Evolutionary conservation across 2,113 vertebrate species (phyloP).

Genomic region (Terrapene triunguis): DNA sequence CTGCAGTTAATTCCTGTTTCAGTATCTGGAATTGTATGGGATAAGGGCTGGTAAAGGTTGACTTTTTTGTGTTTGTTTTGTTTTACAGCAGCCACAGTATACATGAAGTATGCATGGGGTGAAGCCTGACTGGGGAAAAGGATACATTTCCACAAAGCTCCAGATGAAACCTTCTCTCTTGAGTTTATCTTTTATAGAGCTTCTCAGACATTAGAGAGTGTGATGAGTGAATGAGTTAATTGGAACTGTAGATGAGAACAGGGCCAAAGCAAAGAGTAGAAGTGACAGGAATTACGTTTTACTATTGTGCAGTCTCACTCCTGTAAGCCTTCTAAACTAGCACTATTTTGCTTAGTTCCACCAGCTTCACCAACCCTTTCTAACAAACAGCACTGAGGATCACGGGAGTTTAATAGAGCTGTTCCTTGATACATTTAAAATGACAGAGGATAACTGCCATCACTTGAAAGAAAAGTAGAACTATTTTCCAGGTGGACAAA

Average conservation of each 20-base stretch:
- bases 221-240: neutral
- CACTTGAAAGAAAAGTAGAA: neutral
- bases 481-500: neutral
- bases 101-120: neutral
- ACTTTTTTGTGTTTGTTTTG: neutral
- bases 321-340: neutral
- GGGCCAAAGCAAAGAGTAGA: neutral
- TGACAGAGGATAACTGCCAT: neutral
- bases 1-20: neutral
- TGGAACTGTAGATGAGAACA: neutral
- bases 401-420: neutral
- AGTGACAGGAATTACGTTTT: too few relatives aligned
- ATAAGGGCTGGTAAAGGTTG: rapidly evolving
- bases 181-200: neutral
- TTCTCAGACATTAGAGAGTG: neutral
- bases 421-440: neutral
- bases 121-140: neutral
- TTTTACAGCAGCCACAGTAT: neutral
- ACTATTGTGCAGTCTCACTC: neutral
- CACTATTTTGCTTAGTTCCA: neutral
- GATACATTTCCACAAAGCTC: too few relatives aligned
- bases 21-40: neutral
- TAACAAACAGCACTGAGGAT: neutral
- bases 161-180: too few relatives aligned
- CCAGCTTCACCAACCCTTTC: neutral